Base-by-base conservation (phyloP, 1,140 invertebrate species). In the Odontomachus brunneus region DNA sequence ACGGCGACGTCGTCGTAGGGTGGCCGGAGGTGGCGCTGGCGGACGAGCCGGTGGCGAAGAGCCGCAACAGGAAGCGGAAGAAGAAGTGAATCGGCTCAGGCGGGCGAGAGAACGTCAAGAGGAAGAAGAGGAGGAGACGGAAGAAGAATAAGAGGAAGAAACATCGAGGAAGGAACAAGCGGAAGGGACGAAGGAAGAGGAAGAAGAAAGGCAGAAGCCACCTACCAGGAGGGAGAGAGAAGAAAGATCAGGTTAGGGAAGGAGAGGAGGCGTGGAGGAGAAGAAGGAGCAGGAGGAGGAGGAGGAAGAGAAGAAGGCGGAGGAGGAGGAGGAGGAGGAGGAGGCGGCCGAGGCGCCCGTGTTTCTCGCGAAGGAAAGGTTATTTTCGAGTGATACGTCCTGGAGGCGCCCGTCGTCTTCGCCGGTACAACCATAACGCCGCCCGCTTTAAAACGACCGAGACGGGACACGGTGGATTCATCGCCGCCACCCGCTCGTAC, bases 401-500 rank as follows among this genome's bases (percentile, higher is more conserved):
- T 94, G 93, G 93, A 93, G 93, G 93, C 93, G 93, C 93, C 92
- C 89, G 93, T 93, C 93, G 91, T 93, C 93, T 93, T 93, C 93
- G 93, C 92, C 93, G 91, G 91, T 90, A 91, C 93, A 93, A 93
- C 91, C 93, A 94, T 94, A 94, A 94, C 93, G 93, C 93, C 93
- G 89, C 93, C 93, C 93, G 93, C 94, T 90, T 93, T 95, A 90
- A 95, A 95, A 93, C 94, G 95, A 90, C 93, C 94, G 92, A 94
- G 95, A 92, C 94, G 95, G 94, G 95, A 95, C 89, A 93, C 93
- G 92, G 93, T 94, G 93, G 92, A 93, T 84, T 92, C 93, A 85
- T 93, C 93, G 84, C 92, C 93, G 93, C 92, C 93, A 92, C 93
- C 93, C 91, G 92, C 93, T 91, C 91, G 91, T 84, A 92, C 91